Base-by-base conservation (phyloP, 2,888 invertebrate genomes). In the Malthinus flaveolus region DNA sequence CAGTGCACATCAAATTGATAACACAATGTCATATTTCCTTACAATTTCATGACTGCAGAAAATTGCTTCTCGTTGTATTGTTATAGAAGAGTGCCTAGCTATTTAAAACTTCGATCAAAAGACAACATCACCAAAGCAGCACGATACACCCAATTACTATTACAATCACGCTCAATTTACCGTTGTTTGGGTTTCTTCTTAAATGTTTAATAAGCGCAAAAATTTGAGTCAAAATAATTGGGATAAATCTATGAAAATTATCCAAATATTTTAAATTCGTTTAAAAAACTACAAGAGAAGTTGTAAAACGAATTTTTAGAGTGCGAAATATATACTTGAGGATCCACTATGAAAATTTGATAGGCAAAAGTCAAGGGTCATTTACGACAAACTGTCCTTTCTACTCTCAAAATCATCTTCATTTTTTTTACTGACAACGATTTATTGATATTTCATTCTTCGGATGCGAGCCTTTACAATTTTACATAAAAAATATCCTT, bases 361-460 rank as follows among this genome's bases (percentile, higher is more conserved):
- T 56, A 50, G 44, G 32, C 56, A 46, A 56, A 56, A 56, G 56
- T 56, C 47, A 48, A 49, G 56, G 59, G 56, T 59, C 59, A 59
- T 56, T 55, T 56, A 39, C 51, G 47, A 56, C 56, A 56, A 56
- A 59, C 56, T 51, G 59, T 51, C 48, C 56, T 52, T 55, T 52
- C 56, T 34, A 56, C 48, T 59, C 48, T 52, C 47, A 51, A 56
- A 51, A 51, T 55, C 54, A 46, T 46, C 50, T 51, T 46, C 44
- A 45, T 49, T 48, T 55, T 59, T 58, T 44, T 35, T 44, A 46
- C 39, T 35, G 36, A 13, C 46, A 59, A 47, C 37, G 51, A 34
- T 35, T 51, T 56, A 56, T 56, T 46, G 49, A 56, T 56, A 56
- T 56, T 59, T 54, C 54, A 59, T 59, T 59, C 54, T 59, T 54